Base-by-base conservation (phyloP, 2,113 vertebrate genomes). In the Phrynocephalus versicolor region DNA sequence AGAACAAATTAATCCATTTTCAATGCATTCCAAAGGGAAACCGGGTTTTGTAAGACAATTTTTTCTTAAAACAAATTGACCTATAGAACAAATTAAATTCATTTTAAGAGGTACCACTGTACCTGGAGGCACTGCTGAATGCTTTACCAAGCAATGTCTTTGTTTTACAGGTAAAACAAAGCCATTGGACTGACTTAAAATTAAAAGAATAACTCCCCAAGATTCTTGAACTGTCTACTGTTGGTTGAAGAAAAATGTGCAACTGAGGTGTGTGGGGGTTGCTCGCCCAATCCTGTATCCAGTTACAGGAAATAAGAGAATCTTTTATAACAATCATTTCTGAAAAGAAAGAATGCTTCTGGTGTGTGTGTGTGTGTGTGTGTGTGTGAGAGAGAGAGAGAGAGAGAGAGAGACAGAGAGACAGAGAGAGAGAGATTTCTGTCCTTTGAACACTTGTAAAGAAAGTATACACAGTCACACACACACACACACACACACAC, bases 371-470 rank as follows among this genome's bases (percentile, higher is more conserved):
- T 51, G 45, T 51, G 5, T 51, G 45, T 51, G 45, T 51, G 5
- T 51, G 45, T 65, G 64, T 65, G 21, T 65, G 9, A 4, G 64
- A 12, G 3, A 65, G 21, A 25, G 64, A 25, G 10, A 23, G 60
- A 9, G 60, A 67, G 25, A 25, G 3, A 19, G 35, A 15, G 10
- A n/a, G 35, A 18, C n/a, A 15, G 67, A 67, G 3, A 30, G 6
- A 5, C 15, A 12, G 6, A 5, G 14, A 14, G 25, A 30, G 27
- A 45, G 79, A 51, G 41, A 30, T 67, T 85, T 85, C 65, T 88
- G 10, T 16, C 41, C 64, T 91, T 90, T 81, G n/a, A 92, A 89
- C 3, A 74, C 1, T 2, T 79, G 70, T 89, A 78, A 89, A 82
- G 58, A 78, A 88, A 85, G 79, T 2, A 0, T 35, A 14, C n/a